Evolutionary conservation across 2,888 invertebrate species (phyloP).

Genomic region (Polydrusus tereticollis): DNA sequence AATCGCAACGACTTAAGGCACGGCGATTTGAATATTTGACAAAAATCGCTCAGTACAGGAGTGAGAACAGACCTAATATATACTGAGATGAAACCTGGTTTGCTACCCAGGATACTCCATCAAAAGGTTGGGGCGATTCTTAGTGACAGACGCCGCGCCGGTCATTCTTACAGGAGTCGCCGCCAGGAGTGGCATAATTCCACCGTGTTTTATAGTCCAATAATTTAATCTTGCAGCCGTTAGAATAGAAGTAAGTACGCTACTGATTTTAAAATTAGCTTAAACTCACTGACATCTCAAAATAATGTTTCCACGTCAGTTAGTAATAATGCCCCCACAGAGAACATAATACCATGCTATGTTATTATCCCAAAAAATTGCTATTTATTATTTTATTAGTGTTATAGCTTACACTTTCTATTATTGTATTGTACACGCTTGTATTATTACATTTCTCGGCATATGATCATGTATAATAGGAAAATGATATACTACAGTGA

Average conservation of each 20-base stretch:
- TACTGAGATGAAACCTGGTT: too few species aligned
- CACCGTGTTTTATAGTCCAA: too few species aligned
- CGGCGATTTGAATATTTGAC: too few species aligned
- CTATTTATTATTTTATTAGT: conserved; percentile 25
- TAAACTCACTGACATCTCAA: conserved; percentile 13
- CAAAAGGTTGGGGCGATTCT: too few species aligned
- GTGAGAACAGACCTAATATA: too few species aligned
- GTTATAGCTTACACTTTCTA: conserved; percentile 33
- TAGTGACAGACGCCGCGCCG: too few species aligned
- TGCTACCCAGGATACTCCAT: too few species aligned
- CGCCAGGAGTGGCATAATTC: too few species aligned
- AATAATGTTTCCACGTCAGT: conserved; percentile 17
- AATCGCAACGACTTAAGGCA: too few species aligned
- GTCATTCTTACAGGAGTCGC: too few species aligned
- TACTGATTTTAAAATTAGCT: conserved; percentile 9
- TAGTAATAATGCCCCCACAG: conserved; percentile 25
- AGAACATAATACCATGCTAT: conserved; percentile 20
- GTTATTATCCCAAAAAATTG: conserved; percentile 9
- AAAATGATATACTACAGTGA: conserved; percentile 11
- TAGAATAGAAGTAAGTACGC: background rate
- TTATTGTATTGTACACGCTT: conserved; percentile 15
- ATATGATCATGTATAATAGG: background rate
- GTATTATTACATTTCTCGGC: conserved; percentile 2
- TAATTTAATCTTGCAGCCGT: too few species aligned
- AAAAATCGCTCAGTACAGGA: too few species aligned